These are phyloP conservation scores for Neuroscelio doddi DNA, from an alignment of 2,888 invertebrate species.

Conservation along the genomic window DNA sequence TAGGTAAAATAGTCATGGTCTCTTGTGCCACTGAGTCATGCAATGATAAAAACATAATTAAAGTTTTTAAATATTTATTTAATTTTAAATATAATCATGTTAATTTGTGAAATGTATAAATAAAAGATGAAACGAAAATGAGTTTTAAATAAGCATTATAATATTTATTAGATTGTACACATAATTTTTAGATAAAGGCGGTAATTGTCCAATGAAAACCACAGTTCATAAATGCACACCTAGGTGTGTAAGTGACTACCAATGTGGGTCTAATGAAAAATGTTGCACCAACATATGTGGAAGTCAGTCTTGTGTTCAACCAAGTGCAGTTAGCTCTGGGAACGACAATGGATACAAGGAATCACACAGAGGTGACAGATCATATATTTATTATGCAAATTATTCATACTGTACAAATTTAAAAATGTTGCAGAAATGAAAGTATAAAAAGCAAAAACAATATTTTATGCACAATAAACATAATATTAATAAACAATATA, in stretches of 20 bases:
- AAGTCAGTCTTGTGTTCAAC: conserved; percentile 78
- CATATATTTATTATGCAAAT: background rate
- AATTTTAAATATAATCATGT: too few relatives aligned
- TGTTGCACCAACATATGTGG: conserved; percentile 83
- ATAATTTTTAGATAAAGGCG: conserved; percentile 56
- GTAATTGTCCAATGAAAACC: conserved; percentile 78
- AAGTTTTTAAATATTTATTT: too few relatives aligned
- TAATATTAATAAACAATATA: too few relatives aligned
- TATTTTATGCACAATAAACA: too few relatives aligned
- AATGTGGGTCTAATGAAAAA: conserved; percentile 79
- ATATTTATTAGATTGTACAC: too few relatives aligned
- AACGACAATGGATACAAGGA: conserved; percentile 69
- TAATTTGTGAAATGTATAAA: too few relatives aligned
- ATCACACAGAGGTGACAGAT: conserved; percentile 49
- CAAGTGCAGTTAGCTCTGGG: conserved; percentile 65
- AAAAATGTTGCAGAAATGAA: background rate
- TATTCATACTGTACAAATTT: conserved; percentile 10
- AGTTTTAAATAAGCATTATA: too few relatives aligned
- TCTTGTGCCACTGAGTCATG: too few relatives aligned
- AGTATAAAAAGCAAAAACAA: background rate
- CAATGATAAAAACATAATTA: too few relatives aligned
- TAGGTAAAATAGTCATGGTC: too few relatives aligned
- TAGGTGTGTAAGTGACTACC: conserved; percentile 79
- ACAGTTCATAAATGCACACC: conserved; percentile 80
- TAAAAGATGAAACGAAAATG: too few relatives aligned